phyloP scores from a whole-genome alignment of 2,113 vertebrate genomes.

The Ginglymostoma cirratum region DNA sequence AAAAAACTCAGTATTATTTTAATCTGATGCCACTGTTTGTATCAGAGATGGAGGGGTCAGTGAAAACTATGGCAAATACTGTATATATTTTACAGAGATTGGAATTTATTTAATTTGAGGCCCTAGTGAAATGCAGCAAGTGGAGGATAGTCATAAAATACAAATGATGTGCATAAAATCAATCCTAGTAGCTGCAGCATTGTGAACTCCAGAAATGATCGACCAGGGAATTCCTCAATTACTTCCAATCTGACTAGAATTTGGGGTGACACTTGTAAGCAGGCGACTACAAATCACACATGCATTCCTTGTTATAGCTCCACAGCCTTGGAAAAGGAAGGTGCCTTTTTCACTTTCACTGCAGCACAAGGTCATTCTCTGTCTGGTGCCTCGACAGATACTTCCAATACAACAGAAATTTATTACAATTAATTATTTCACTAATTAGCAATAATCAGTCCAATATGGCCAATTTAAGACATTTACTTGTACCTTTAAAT shows the following conservation, averaged over 20 bases:
- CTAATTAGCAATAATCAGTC: not conserved
- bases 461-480: not conserved
- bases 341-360: not conserved
- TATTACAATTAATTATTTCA: not conserved
- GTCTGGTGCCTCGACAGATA: not conserved
- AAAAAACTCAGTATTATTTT: not conserved
- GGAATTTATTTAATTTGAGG: not conserved
- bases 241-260: not conserved
- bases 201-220: not conserved
- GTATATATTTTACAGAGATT: not conserved
- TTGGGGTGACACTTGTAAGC: not conserved
- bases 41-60: not conserved
- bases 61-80: not conserved
- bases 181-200: not conserved
- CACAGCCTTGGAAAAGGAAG: not conserved
- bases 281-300: not conserved
- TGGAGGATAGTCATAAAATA: not conserved
- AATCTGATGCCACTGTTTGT: not conserved
- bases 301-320: not conserved
- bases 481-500: not conserved
- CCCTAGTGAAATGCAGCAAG: not conserved
- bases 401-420: not conserved
- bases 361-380: not conserved
- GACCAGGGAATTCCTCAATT: not conserved
- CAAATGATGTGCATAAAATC: not conserved